Evolutionary conservation across 2,113 vertebrate genomes (phyloP).

Genomic region (Corythornis madagascariensis): DNA sequence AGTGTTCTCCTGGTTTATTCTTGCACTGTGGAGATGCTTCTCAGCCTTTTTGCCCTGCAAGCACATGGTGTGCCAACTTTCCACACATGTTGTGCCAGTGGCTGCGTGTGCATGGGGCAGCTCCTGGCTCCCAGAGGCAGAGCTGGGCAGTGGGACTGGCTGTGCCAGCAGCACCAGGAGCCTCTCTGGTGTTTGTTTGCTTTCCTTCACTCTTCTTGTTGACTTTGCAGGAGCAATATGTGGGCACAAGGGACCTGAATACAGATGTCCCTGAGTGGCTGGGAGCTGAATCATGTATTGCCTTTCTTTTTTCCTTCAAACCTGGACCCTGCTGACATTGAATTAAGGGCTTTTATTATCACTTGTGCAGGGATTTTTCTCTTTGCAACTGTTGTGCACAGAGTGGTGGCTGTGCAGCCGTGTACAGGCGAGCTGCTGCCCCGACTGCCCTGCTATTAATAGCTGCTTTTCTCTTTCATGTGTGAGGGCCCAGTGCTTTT

Average conservation of each 20-base stretch:
- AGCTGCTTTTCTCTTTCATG: conserved; percentile 41
- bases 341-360: conserved; percentile 48
- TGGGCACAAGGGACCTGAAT: neutral
- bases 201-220: neutral
- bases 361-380: conserved; percentile 21
- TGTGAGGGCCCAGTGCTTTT: neutral
- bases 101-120: fast-evolving
- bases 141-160: neutral
- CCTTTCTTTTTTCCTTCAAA: neutral
- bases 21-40: neutral
- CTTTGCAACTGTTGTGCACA: neutral
- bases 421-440: neutral
- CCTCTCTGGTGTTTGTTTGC: neutral
- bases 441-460: neutral
- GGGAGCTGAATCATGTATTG: neutral
- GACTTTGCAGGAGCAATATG: conserved; percentile 9
- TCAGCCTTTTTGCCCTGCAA: neutral
- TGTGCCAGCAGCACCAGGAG: fast-evolving
- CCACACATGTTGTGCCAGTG: fast-evolving
- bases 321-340: neutral
- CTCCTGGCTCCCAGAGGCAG: fast-evolving
- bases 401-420: neutral
- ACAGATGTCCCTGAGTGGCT: neutral
- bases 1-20: neutral
- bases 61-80: fast-evolving